Evolutionary conservation across 2,113 vertebrate species (phyloP).

Genomic region (Calypte anna): DNA sequence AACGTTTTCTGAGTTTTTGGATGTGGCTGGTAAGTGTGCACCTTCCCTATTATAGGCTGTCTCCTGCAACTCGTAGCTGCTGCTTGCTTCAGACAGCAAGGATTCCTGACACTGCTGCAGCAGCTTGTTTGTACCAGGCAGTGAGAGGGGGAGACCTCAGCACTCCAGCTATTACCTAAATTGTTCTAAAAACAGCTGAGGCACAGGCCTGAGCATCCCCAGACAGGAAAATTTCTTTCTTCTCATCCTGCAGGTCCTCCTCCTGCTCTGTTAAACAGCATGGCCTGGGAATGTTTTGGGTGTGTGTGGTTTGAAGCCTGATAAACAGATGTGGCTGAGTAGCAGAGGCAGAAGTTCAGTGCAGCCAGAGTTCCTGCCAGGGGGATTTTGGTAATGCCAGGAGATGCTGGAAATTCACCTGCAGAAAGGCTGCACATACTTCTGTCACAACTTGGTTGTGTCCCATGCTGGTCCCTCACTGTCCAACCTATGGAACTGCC

Average conservation of each 20-base stretch:
- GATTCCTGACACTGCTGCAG: background rate
- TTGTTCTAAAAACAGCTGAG: background rate
- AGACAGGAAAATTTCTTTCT: background rate
- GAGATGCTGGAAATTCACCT: background rate
- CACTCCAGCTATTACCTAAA: background rate
- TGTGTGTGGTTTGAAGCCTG: background rate
- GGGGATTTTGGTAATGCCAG: background rate
- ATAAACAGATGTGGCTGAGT: accelerated
- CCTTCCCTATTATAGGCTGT: constrained; percentile 34
- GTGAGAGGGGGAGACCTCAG: background rate
- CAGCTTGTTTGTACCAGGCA: background rate
- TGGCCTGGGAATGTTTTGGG: background rate
- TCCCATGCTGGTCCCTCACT: accelerated
- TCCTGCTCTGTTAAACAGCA: background rate
- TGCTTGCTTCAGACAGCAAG: background rate
- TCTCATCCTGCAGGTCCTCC: background rate
- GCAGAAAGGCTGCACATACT: background rate
- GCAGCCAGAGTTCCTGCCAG: background rate
- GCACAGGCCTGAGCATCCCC: background rate
- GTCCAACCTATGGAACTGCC: background rate
- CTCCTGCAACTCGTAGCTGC: background rate
- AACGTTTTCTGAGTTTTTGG: constrained; percentile 92
- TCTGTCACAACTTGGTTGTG: background rate
- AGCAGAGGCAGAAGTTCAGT: background rate
- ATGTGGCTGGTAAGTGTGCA: constrained; percentile 89